Evolutionary conservation across 2,888 invertebrate genomes (phyloP).

Genomic region (Tachina lurida): DNA sequence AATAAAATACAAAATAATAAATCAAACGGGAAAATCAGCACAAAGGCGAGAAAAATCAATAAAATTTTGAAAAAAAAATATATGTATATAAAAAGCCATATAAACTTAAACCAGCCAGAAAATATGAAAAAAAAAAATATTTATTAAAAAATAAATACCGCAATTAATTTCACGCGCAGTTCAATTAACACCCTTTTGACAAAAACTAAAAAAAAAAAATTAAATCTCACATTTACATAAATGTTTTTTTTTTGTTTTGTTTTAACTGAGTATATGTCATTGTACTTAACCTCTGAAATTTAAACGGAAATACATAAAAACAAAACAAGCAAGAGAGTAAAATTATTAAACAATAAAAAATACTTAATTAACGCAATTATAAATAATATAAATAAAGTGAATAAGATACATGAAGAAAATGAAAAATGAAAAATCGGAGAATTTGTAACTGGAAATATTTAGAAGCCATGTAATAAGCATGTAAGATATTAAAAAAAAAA

Average conservation of each 20-base stretch:
- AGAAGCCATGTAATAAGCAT: not conserved
- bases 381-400: not conserved
- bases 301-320: constrained; percentile 20
- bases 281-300: constrained; percentile 25
- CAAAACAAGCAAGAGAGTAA: not conserved
- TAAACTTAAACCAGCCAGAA: constrained; percentile 22
- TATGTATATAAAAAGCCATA: not conserved
- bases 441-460: not conserved
- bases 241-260: not conserved
- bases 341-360: not conserved
- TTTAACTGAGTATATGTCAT: constrained; percentile 12
- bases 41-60: constrained; percentile 8
- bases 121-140: not conserved
- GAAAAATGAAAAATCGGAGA: not conserved
- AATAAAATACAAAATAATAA: not conserved
- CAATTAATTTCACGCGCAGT: constrained; percentile 64
- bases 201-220: constrained; percentile 5
- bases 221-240: not conserved
- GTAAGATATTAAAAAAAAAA: too few species aligned
- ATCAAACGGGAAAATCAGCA: not conserved
- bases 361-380: constrained; percentile 11
- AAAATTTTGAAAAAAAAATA: constrained; percentile 4
- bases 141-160: constrained; percentile 18
- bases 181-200: constrained; percentile 62
- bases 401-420: not conserved